Conservation (phyloP, 2,113 vertebrate species). For the Montifringilla adamsi region DNA sequence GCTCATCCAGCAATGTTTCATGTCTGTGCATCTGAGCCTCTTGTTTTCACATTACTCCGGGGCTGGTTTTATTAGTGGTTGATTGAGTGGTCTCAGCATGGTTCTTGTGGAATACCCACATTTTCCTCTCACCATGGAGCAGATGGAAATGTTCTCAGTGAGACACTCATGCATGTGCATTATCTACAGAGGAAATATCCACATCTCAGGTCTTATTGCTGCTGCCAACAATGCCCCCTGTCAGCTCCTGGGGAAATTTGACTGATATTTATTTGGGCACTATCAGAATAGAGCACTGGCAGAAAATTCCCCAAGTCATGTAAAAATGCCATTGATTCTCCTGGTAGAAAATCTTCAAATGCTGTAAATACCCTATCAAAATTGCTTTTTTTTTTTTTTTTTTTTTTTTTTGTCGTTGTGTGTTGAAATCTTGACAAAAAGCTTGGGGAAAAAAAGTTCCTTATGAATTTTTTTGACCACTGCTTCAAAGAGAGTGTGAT, state of each 20-base stretch:
- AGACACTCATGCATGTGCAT: conserved; percentile 42
- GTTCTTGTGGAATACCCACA: conserved; percentile 21
- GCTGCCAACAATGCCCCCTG: neutral
- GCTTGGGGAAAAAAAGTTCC: neutral
- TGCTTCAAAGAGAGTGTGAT: neutral
- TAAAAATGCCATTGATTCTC: neutral
- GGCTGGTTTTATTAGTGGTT: conserved; percentile 12
- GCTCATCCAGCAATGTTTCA: neutral
- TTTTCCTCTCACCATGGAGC: neutral
- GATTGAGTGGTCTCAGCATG: conserved; percentile 49
- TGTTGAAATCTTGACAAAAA: conserved; percentile 11
- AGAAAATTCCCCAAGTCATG: neutral
- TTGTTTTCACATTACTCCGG: conserved; percentile 15
- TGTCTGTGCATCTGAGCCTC: neutral
- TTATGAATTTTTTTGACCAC: conserved; percentile 1
- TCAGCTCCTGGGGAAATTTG: neutral
- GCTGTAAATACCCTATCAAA: neutral
- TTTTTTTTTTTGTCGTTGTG: neutral
- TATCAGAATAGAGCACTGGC: neutral
- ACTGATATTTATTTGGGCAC: neutral
- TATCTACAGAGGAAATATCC: conserved; percentile 8
- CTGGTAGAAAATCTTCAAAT: neutral
- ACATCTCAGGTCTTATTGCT: neutral
- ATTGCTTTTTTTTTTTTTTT: neutral
- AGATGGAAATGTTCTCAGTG: conserved; percentile 42